Conservation (phyloP, 2,113 vertebrate genomes). For the Labeo rohita region DNA sequence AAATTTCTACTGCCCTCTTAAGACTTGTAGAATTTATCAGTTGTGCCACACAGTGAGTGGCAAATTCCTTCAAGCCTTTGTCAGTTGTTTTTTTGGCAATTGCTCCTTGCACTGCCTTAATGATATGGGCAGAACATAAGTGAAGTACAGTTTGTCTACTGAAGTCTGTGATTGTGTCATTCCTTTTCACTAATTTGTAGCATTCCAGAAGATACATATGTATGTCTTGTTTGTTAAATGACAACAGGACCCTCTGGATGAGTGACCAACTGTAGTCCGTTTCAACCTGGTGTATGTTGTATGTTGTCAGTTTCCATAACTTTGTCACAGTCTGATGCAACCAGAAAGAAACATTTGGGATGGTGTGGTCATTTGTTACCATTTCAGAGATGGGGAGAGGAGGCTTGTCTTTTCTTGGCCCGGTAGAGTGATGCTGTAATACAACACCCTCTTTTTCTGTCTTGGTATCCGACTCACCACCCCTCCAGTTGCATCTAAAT, state of each 20-base stretch:
- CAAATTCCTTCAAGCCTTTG: background rate
- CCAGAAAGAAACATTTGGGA: background rate
- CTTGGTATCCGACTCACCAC: background rate
- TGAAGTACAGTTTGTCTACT: background rate
- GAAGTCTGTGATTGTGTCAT: background rate
- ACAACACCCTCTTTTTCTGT: background rate
- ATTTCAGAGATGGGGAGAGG: background rate
- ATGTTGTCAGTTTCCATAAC: background rate
- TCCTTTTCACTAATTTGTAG: background rate
- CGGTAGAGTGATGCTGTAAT: background rate
- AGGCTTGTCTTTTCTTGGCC: background rate
- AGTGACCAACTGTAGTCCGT: background rate
- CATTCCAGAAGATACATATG: background rate
- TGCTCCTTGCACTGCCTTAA: background rate
- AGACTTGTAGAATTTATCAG: background rate
- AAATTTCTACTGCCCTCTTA: background rate
- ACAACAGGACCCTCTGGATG: background rate
- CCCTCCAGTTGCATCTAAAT: constrained; percentile 14
- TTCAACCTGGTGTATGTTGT: background rate
- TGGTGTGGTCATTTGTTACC: background rate
- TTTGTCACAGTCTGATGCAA: background rate
- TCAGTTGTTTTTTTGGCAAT: background rate
- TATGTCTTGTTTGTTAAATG: background rate
- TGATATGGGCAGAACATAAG: background rate
- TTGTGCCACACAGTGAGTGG: constrained; percentile 12